Evolutionary conservation across 1,140 invertebrate species (phyloP), one percentile per base, ranked within the genome.

Genomic region (Gryon sp.): DNA sequence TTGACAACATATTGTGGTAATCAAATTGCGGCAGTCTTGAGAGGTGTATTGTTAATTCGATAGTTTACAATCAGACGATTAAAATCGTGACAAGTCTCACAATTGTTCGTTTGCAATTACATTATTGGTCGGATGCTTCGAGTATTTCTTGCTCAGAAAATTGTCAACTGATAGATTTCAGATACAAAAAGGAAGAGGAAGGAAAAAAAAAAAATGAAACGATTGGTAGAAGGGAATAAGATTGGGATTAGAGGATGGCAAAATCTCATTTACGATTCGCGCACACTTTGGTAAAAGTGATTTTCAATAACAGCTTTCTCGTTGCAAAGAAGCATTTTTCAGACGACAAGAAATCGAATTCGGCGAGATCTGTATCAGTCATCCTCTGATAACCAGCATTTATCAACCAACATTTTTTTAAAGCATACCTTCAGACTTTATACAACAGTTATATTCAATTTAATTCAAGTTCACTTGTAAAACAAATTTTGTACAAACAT

Each of bases 261-360:
- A 34, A 65, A 43, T 66, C 30, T 45, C 30, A 36, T 45, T 66
- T 66, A 38, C 16, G 38, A 36, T 46, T 46, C 18, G 38, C 59
- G 12, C 32, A 6, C 9, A 12, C 8, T 1, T 1, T 12, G 15
- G 14, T 7, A 78, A 55, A 41, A 66, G 59, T 26, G 62, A 70
- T 73, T 66, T 80, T 45, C 63, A 69, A 55, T 60, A 65, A 72
- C 30, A 22, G 24, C 24, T n/a, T n/a, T n/a, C n/a, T n/a, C n/a
- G n/a, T n/a, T n/a, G n/a, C n/a, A 32, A 32, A 32, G 28, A n/a
- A 32, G 28, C 28, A 32, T 34, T 69, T 59, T 60, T 52, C 48
- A 16, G 32, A 8, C 15, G 28, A 53, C 45, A 41, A 55, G 30
- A 41, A 55, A 68, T 57, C 46, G 50, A 65, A 62, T 53, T 48